Conservation (phyloP, 2,888 invertebrate species). For the Pyrocoelia pectoralis region DNA sequence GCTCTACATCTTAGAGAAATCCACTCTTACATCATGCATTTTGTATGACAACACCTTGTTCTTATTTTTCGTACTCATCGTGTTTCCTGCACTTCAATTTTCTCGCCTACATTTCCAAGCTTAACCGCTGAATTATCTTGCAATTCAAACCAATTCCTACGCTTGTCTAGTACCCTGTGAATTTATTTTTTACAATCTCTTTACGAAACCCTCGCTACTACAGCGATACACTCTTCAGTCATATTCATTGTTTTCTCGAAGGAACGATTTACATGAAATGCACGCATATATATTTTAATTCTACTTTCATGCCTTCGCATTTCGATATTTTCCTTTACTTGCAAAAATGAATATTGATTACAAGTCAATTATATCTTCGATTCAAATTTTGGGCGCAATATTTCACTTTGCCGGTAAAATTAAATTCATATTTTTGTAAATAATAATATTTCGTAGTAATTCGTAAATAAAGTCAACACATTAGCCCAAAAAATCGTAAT, state of each 20-base stretch:
- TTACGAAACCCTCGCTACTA: slow-evolving; percentile 28
- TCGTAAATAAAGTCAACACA: too few relatives aligned
- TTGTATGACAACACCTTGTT: slow-evolving; percentile 55
- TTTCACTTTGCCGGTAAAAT: too few relatives aligned
- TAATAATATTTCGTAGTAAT: too few relatives aligned
- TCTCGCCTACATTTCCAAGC: slow-evolving; percentile 42
- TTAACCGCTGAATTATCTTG: slow-evolving; percentile 49
- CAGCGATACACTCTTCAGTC: slow-evolving; percentile 16
- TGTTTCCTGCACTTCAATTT: slow-evolving; percentile 50
- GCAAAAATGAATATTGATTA: too few relatives aligned
- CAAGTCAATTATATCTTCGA: too few relatives aligned
- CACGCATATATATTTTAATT: slow-evolving; percentile 18
- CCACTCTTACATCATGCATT: slow-evolving; percentile 57
- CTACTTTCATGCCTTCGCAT: not conserved
- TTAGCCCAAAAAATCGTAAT: too few relatives aligned
- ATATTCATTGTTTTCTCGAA: slow-evolving; percentile 23
- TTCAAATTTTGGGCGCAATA: too few relatives aligned
- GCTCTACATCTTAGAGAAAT: slow-evolving; percentile 48
- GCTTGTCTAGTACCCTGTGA: slow-evolving; percentile 38
- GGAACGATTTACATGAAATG: slow-evolving; percentile 24
- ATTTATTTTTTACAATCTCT: slow-evolving; percentile 38
- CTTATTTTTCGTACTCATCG: slow-evolving; percentile 45
- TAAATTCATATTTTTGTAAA: too few relatives aligned
- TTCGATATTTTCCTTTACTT: too few relatives aligned
- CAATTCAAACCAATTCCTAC: slow-evolving; percentile 46